phyloP scores from a whole-genome alignment of 2,888 invertebrate species.

The Dromius quadrimaculatus region DNA sequence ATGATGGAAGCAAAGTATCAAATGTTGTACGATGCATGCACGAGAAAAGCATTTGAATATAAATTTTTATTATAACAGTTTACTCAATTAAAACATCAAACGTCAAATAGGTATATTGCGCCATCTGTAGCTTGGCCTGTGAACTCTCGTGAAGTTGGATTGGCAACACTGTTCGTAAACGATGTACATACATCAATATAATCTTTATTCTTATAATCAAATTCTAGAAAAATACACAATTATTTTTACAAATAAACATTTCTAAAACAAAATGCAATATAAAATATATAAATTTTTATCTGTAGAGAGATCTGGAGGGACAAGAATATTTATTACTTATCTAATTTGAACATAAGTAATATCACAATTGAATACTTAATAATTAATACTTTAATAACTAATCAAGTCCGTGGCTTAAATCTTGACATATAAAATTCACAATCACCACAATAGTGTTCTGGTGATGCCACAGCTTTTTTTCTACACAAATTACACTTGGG shows the following conservation, averaged over 20 bases:
- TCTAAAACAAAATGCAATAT: constrained; percentile 47
- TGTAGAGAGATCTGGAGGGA: constrained; percentile 42
- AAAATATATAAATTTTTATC: constrained; percentile 31
- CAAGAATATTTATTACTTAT: constrained; percentile 34
- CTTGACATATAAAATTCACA: constrained; percentile 94
- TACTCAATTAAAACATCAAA: too few relatives aligned
- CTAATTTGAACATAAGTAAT: constrained; percentile 52
- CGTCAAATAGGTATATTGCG: too few relatives aligned
- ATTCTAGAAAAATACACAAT: constrained; percentile 21
- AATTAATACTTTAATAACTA: constrained; percentile 33
- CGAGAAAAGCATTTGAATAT: too few relatives aligned
- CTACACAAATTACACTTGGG: constrained; percentile 87
- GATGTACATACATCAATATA: too few relatives aligned
- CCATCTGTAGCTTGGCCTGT: too few relatives aligned
- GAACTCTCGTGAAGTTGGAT: too few relatives aligned
- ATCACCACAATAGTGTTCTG: constrained; percentile 87
- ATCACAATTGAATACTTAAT: constrained; percentile 50
- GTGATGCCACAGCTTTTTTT: constrained; percentile 83
- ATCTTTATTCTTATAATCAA: neutral
- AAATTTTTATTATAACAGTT: too few relatives aligned
- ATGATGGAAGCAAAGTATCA: too few relatives aligned
- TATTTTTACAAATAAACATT: constrained; percentile 42
- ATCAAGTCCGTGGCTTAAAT: constrained; percentile 76
- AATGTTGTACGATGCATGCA: too few relatives aligned
- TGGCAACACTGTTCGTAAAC: too few relatives aligned